Conservation (phyloP, 2,888 invertebrate species). For the Gari tellinella region DNA sequence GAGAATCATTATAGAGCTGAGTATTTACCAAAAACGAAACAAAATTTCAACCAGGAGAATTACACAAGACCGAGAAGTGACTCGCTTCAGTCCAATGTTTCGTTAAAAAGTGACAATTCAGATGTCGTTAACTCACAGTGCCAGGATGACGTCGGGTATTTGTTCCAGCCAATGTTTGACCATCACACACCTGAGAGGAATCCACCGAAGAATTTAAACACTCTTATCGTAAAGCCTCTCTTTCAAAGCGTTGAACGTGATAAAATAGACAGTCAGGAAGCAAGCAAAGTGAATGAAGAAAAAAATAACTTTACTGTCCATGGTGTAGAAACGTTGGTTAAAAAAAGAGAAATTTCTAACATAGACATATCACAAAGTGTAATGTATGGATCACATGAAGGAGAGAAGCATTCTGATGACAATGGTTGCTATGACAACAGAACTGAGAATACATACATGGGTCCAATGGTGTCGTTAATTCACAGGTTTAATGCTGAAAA, state of each 20-base stretch:
- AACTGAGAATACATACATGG: slow-evolving; percentile 11
- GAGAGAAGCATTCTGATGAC: background rate
- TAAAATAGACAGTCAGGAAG: background rate
- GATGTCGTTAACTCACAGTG: slow-evolving; percentile 10
- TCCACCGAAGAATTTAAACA: slow-evolving; percentile 17
- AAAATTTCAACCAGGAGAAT: background rate
- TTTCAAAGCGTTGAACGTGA: slow-evolving; percentile 31
- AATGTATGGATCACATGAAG: background rate
- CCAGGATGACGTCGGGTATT: slow-evolving; percentile 28
- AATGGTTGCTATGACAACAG: background rate
- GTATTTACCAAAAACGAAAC: slow-evolving; percentile 10
- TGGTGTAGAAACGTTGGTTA: slow-evolving; percentile 8
- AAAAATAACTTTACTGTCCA: too few species aligned
- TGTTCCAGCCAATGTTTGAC: slow-evolving; percentile 18
- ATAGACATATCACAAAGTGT: background rate
- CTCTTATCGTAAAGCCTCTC: slow-evolving; percentile 43
- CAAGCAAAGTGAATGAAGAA: too few species aligned
- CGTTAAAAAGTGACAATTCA: slow-evolving; percentile 20
- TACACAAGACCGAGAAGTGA: slow-evolving; percentile 35
- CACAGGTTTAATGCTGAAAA: slow-evolving; percentile 30
- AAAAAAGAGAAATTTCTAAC: background rate
- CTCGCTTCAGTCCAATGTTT: slow-evolving; percentile 31
- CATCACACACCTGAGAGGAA: slow-evolving; percentile 50
- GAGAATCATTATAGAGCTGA: slow-evolving; percentile 3
- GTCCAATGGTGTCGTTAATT: slow-evolving; percentile 39